phyloP scores from a whole-genome alignment of 2,797 vertebrate genomes.

The Aphelocoma californica region DNA sequence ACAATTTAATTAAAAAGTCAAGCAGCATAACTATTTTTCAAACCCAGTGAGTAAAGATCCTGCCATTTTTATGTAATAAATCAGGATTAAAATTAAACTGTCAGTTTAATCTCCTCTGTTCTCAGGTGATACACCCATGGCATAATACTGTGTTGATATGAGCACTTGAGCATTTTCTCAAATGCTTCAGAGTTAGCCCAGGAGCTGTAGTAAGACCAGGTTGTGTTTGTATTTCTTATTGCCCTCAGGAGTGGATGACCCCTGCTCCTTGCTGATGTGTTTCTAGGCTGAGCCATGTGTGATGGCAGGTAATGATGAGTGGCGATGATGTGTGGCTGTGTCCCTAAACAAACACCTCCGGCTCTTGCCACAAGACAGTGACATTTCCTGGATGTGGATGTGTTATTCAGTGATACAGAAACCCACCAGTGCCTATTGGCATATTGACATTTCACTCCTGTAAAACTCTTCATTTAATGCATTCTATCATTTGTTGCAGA shows the following conservation, averaged over 20 bases:
- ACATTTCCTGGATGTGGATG: neutral
- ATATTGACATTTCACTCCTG: conserved; percentile 32
- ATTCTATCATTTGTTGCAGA: neutral
- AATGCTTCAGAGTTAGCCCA: neutral
- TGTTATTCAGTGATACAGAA: neutral
- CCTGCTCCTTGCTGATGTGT: neutral
- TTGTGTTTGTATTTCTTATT: neutral
- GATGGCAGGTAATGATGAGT: neutral
- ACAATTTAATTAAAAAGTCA: conserved; percentile 34
- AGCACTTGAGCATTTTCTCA: neutral
- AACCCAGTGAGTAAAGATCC: neutral
- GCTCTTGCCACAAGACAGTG: neutral
- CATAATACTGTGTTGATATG: neutral
- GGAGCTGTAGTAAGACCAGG: neutral
- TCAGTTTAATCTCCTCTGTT: conserved; percentile 15
- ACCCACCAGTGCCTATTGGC: neutral
- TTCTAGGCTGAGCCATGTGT: rapidly evolving
- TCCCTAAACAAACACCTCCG: neutral
- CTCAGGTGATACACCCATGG: neutral
- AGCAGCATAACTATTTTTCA: neutral
- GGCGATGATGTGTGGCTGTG: neutral
- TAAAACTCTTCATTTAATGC: neutral
- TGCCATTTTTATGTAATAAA: conserved; percentile 13
- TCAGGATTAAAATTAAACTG: neutral
- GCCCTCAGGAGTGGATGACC: neutral